Conservation (phyloP, 2,113 vertebrate genomes). For the cat (Felis catus) region DNA sequence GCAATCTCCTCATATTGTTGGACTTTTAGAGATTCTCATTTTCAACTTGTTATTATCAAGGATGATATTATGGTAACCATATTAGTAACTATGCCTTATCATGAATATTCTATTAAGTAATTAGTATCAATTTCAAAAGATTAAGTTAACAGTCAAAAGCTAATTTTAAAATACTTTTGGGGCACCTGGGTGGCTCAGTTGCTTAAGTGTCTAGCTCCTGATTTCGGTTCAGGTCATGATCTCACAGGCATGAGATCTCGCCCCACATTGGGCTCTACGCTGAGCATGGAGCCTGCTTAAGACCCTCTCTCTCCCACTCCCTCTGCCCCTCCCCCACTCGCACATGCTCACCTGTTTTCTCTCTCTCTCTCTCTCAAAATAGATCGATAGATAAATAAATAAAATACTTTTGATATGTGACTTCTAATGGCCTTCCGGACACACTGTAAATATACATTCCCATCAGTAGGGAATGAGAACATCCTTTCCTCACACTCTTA, state of each 20-base stretch:
- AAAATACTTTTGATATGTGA: neutral
- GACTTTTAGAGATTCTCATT: neutral
- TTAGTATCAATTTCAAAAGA: neutral
- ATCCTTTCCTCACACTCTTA: neutral
- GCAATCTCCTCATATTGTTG: neutral
- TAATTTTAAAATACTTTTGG: neutral
- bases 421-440: neutral
- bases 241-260: too few species aligned
- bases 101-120: neutral
- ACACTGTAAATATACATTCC: neutral
- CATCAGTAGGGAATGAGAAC: neutral
- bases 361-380: too few species aligned
- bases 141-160: neutral
- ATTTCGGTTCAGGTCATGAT: too few species aligned
- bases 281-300: too few species aligned
- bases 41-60: neutral
- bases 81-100: neutral
- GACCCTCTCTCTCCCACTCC: too few species aligned
- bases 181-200: too few species aligned
- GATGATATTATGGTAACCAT: neutral
- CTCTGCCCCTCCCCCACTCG: too few species aligned
- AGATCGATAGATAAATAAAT: too few species aligned
- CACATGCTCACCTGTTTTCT: too few species aligned
- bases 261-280: too few species aligned
- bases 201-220: too few species aligned